A percentile compares a stretch with the other conserved stretches of the same genome.
phyloP scores from a whole-genome alignment of 2,888 invertebrate species.

The Drosophila helvetica region DNA sequence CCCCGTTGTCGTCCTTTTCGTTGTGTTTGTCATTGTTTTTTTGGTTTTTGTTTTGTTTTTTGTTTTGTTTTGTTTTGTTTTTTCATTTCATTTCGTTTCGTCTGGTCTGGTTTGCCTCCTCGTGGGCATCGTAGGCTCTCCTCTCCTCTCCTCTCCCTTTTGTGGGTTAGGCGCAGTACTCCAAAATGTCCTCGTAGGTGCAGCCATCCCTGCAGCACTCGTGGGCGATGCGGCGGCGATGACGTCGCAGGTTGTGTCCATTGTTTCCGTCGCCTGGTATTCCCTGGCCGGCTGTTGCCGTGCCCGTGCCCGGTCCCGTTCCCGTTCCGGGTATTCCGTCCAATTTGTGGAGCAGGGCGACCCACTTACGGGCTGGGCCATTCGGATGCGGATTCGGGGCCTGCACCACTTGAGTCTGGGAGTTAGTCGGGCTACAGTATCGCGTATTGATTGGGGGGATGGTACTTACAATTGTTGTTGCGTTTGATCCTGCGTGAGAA shows the following conservation, averaged over 20 bases:
- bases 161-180: constrained; percentile 60
- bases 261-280: constrained; percentile 13
- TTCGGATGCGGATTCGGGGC: constrained; percentile 11
- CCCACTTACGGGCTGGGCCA: constrained; percentile 46
- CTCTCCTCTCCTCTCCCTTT: too few relatives aligned
- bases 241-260: constrained; percentile 48
- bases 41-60: not conserved
- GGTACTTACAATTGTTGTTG: constrained; percentile 62
- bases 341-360: constrained; percentile 35
- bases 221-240: constrained; percentile 60
- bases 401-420: constrained; percentile 44
- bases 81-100: not conserved
- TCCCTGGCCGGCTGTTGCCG: too few relatives aligned
- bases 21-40: constrained; percentile 4
- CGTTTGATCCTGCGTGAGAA: constrained; percentile 59
- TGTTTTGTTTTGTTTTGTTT: not conserved
- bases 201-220: constrained; percentile 71
- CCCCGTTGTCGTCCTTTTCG: constrained; percentile 1
- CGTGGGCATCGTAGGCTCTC: not conserved
- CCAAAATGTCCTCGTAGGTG: constrained; percentile 63
- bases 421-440: constrained; percentile 32
- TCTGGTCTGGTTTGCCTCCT: not conserved
- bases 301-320: not conserved
- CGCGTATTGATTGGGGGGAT: not conserved
- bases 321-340: constrained; percentile 27